These are phyloP conservation scores for Nematolebias whitei DNA, from an alignment of 2,113 vertebrate species.

Conservation along the genomic window DNA sequence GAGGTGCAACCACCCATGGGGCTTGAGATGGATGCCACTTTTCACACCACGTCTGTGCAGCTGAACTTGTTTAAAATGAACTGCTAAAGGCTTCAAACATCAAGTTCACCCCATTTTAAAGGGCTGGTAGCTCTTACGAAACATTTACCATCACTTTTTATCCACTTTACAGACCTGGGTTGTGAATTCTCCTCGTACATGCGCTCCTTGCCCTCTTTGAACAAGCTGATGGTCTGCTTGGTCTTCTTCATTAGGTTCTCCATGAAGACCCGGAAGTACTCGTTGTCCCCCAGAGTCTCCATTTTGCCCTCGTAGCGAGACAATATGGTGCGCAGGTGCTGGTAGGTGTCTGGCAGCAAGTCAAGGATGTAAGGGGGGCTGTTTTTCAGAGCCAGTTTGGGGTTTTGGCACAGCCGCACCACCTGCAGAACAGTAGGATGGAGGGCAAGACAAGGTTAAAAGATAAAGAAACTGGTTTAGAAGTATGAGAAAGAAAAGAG, in stretches of 20 bases:
- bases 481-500: conserved; percentile 14
- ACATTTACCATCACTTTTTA: background rate
- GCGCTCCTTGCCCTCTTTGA: conserved; percentile 96
- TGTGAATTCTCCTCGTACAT: conserved; percentile 99
- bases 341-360: conserved; percentile 96
- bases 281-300: conserved; percentile 96
- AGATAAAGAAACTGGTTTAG: conserved; percentile 11
- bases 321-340: conserved; percentile 94
- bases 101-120: background rate
- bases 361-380: conserved; percentile 99
- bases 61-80: conserved; percentile 25
- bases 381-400: conserved; percentile 96
- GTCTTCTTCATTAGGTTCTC: conserved; percentile 98
- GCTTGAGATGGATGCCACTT: conserved; percentile 9
- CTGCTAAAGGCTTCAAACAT: background rate
- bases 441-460: conserved; percentile 34
- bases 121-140: too few relatives aligned
- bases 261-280: conserved; percentile 98
- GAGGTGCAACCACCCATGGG: conserved; percentile 37
- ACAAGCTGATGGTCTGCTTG: conserved; percentile 98
- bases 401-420: conserved; percentile 96
- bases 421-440: conserved; percentile 81
- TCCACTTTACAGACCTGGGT: conserved; percentile 82
- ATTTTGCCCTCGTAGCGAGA: conserved; percentile 98
- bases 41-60: too few relatives aligned